A percentile compares a stretch with the other conserved stretches of the same genome.
These are phyloP conservation scores for Atrichornis clamosus DNA, from an alignment of 2,113 vertebrate species.

Conservation along the genomic window DNA sequence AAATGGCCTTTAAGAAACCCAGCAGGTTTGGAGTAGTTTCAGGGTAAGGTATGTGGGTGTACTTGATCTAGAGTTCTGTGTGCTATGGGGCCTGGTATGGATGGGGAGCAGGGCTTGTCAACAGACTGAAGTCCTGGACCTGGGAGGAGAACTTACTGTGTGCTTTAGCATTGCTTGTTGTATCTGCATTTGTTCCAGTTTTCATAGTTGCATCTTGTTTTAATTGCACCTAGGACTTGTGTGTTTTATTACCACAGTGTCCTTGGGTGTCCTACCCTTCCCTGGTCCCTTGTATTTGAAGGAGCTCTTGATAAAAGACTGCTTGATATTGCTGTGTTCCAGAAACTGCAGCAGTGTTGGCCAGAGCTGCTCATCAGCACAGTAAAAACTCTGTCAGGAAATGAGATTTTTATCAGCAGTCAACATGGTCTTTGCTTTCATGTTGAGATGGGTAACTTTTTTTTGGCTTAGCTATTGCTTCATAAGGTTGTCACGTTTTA, in stretches of 20 bases:
- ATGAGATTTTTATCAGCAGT: not conserved
- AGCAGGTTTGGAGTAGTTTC: not conserved
- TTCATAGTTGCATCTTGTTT: not conserved
- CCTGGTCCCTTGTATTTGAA: not conserved
- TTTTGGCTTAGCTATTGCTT: not conserved
- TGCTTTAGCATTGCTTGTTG: not conserved
- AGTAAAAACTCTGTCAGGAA: not conserved
- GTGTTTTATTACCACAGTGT: not conserved
- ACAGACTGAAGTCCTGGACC: not conserved
- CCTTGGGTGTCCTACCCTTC: not conserved
- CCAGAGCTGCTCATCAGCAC: not conserved
- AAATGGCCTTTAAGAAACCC: not conserved
- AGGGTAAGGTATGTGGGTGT: not conserved
- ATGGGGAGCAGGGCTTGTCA: not conserved
- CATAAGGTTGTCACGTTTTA: not conserved
- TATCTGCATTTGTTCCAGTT: not conserved
- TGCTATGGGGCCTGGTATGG: not conserved
- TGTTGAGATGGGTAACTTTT: not conserved
- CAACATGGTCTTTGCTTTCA: not conserved
- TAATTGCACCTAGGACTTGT: not conserved
- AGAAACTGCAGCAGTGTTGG: not conserved
- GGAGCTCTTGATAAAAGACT: not conserved
- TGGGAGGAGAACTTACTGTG: not conserved
- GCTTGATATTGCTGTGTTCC: not conserved
- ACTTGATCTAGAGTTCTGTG: not conserved